Percentiles rank a stretch among this genome's conserved stretches.
phyloP scores from a whole-genome alignment of 2,113 vertebrate species.

The Rhineura floridana region DNA sequence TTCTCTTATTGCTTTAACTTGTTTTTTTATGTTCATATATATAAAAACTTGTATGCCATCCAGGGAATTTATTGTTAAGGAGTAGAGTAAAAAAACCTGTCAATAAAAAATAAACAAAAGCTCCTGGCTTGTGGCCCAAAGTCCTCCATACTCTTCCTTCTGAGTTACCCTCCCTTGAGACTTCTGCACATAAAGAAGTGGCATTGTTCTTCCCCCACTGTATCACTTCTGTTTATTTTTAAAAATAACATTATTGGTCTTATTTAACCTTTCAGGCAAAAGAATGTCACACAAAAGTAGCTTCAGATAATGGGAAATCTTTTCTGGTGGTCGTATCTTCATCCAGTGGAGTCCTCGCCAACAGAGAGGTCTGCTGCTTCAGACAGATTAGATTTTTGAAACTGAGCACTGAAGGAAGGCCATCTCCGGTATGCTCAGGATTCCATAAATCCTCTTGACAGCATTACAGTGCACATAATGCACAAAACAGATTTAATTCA shows the following conservation, averaged over 20 bases:
- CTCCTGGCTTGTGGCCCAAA: too few species aligned
- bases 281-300: neutral
- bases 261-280: neutral
- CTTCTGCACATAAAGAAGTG: neutral
- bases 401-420: neutral
- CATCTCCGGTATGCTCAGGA: neutral
- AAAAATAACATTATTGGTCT: neutral
- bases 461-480: neutral
- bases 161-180: neutral
- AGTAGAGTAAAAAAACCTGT: too few species aligned
- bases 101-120: too few species aligned
- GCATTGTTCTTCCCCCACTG: neutral
- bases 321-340: neutral
- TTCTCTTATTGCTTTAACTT: too few species aligned
- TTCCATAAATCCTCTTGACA: neutral
- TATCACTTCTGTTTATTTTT: neutral
- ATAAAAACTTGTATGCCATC: too few species aligned
- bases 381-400: neutral
- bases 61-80: too few species aligned
- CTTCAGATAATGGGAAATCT: neutral
- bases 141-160: neutral
- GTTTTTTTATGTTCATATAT: too few species aligned
- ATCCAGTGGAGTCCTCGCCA: neutral
- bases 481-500: neutral
- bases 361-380: too few species aligned